Base-by-base conservation (phyloP, 2,113 vertebrate species). In the Climacteris rufus region DNA sequence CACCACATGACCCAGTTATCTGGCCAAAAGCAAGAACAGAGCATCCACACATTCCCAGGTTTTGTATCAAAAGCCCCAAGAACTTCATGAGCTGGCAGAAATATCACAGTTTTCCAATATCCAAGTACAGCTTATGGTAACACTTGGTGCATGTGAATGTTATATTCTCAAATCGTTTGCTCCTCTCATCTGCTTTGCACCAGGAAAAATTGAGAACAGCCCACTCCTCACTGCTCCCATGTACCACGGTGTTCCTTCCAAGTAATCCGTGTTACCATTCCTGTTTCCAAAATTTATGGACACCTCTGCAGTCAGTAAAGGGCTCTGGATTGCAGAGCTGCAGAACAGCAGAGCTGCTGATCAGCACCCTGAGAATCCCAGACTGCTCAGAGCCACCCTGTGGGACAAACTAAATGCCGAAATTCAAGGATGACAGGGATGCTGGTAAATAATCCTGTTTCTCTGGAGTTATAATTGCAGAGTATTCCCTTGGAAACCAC, bases 181-280 rank as follows among this genome's bases (percentile, higher is more conserved):
- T 82, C 37, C 74, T 59, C 52, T 53, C 63, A 22, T 23, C 30
- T 76, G 61, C 74, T 66, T 3, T 64, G 49, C 65, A 61, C 68
- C 70, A 59, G 56, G 47, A 31, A 28, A 30, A 3, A 15, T 69
- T 9, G 6, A 4, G 31, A 57, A 23, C 2, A 78, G 74, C 60
- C 54, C 47, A 24, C 24, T 66, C 24, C 83, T 72, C 57, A 2
- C 20, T 50, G 31, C 24, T 53, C 9, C 54, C 61, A 2, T 4
- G n/a, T 16, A 21, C 15, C 27, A 3, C 33, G 7, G 44, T 3
- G 19, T 18, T 33, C 40, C 63, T n/a, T 11, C 20, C 1, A 30
- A 54, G 63, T 2, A 57, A 40, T 7, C 59, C 88, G 2, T 0
- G 9, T 2, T 9, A 4, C 53, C 37, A 21, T 4, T 15, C 28